Conservation (phyloP, 2,797 vertebrate genomes). For the Apodemus agrarius region DNA sequence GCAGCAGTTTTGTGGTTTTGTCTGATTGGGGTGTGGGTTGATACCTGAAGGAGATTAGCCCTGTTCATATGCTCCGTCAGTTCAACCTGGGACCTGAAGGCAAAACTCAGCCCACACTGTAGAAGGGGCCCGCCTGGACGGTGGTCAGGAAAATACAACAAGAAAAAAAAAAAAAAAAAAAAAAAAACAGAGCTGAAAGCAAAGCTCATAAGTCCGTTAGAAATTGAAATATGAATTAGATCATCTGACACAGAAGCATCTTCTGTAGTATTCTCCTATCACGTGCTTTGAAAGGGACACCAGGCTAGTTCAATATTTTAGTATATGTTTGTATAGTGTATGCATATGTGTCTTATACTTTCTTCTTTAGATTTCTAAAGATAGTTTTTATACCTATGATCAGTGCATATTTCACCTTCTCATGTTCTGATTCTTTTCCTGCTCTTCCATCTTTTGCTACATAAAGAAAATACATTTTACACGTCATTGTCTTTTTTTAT, state of each 20-base stretch:
- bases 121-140: not conserved
- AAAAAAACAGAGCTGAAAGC: not conserved
- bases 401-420: not conserved
- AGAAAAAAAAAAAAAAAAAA: not conserved
- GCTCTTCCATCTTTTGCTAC: not conserved
- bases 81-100: not conserved
- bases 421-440: not conserved
- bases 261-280: not conserved
- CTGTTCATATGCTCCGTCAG: not conserved
- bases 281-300: slow-evolving; percentile 7
- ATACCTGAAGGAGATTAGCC: not conserved
- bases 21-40: not conserved
- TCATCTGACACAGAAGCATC: not conserved
- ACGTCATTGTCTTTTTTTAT: not conserved
- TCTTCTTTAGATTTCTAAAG: not conserved
- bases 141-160: not conserved
- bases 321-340: not conserved
- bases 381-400: not conserved
- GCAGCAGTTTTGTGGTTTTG: not conserved
- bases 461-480: not conserved
- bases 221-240: not conserved
- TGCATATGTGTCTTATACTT: not conserved
- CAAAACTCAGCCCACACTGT: not conserved
- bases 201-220: not conserved
- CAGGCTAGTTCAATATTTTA: not conserved